Conservation (phyloP, 30 jellyfish, hydroid and myxozoan species). For the Chrysaora quinquecirrha region DNA sequence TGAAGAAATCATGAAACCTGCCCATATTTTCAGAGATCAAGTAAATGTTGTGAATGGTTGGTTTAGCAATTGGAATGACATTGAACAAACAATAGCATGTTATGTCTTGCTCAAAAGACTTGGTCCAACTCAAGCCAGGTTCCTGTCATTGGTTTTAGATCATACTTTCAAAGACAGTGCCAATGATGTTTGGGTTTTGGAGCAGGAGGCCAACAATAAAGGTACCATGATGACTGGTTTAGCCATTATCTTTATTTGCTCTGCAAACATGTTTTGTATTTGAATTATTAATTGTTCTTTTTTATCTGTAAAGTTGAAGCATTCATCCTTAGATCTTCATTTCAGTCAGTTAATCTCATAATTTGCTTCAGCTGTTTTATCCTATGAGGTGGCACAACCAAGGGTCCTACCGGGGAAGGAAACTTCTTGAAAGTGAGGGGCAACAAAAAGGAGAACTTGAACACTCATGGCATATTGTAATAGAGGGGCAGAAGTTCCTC, state of each 20-base stretch:
- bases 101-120: conserved; percentile 86
- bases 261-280: no score
- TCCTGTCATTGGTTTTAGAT: conserved; percentile 92
- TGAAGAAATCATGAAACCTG: conserved; percentile 97
- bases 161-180: conserved; percentile 98
- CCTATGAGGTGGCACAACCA: no score
- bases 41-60: conserved; percentile 94
- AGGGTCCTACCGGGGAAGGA: no score
- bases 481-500: no score
- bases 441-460: no score
- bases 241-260: background rate
- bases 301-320: no score
- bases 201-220: conserved; percentile 93
- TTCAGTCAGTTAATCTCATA: no score
- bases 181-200: conserved; percentile 82
- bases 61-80: conserved; percentile 98
- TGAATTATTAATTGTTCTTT: no score
- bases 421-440: no score
- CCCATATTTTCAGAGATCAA: conserved; percentile 95
- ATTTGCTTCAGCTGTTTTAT: no score
- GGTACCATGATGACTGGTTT: conserved; percentile 46
- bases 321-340: no score
- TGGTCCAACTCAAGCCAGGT: conserved; percentile 98
- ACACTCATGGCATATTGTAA: no score
- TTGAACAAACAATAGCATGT: conserved; percentile 98